These are phyloP conservation scores for Aromia moschata DNA, from an alignment of 2,888 invertebrate genomes.

Conservation along the genomic window DNA sequence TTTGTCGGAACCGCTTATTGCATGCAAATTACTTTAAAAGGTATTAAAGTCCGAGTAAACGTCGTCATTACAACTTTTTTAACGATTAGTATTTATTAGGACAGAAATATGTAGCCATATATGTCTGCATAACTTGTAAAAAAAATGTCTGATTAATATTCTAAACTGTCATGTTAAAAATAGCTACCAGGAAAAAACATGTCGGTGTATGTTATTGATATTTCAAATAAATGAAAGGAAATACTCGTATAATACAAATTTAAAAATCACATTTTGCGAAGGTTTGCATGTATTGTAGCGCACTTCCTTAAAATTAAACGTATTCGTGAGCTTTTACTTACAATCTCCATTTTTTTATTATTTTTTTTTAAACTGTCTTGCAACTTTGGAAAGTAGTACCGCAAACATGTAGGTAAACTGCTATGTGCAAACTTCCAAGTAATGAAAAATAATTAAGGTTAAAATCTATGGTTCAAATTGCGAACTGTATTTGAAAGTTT, in stretches of 20 bases:
- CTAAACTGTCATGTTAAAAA: neutral
- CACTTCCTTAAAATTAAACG: too few relatives aligned
- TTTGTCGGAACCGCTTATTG: slow-evolving; percentile 48
- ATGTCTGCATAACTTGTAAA: slow-evolving; percentile 20
- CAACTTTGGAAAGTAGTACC: too few relatives aligned
- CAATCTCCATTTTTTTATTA: too few relatives aligned
- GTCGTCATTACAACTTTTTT: slow-evolving; percentile 33
- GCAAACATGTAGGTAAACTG: too few relatives aligned
- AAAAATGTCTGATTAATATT: too few relatives aligned
- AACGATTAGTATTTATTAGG: slow-evolving; percentile 26
- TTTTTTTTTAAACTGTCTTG: too few relatives aligned
- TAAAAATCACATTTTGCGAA: slow-evolving; percentile 2
- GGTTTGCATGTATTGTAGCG: too few relatives aligned
- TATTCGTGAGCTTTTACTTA: too few relatives aligned
- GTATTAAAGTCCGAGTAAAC: slow-evolving; percentile 46
- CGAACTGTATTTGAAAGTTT: too few relatives aligned
- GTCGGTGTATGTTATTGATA: neutral
- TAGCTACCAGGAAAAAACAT: neutral
- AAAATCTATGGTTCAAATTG: too few relatives aligned
- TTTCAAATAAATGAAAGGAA: neutral
- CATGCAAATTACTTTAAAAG: slow-evolving; percentile 49
- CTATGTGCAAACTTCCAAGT: too few relatives aligned
- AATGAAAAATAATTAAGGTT: too few relatives aligned
- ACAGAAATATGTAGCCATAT: slow-evolving; percentile 20
- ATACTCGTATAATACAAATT: neutral